These are phyloP conservation scores for Diabrotica virgifera DNA, from an alignment of 1,140 invertebrate genomes.

Conservation along the genomic window DNA sequence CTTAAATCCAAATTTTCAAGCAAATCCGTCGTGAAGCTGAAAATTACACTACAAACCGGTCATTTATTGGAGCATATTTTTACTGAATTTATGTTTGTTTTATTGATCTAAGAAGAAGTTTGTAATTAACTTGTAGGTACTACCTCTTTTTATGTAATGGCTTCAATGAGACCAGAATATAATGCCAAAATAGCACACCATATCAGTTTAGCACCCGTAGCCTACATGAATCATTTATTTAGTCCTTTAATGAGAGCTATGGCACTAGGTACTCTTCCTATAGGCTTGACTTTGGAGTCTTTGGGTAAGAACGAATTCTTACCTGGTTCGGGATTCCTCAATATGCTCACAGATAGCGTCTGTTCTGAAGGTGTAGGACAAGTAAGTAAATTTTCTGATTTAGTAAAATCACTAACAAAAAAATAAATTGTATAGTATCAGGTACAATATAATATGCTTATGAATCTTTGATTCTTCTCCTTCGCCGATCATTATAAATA, in stretches of 20 bases:
- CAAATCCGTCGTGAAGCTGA: no score
- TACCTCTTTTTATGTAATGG: slow-evolving; percentile 51
- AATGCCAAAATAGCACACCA: slow-evolving; percentile 54
- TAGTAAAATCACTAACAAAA: no score
- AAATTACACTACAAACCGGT: no score
- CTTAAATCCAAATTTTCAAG: no score
- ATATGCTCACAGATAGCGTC: slow-evolving; percentile 45
- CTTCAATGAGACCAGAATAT: slow-evolving; percentile 54
- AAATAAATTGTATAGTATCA: no score
- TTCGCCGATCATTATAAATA: no score
- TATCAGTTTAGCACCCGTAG: slow-evolving; percentile 60
- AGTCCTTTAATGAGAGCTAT: slow-evolving; percentile 51
- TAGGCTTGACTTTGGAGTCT: not conserved
- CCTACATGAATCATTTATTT: slow-evolving; percentile 52
- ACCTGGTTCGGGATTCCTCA: slow-evolving; percentile 43
- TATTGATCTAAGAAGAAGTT: slow-evolving; percentile 31
- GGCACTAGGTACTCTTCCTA: not conserved
- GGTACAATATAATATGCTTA: no score
- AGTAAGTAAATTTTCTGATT: not conserved
- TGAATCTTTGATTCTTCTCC: no score
- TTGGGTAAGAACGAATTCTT: not conserved
- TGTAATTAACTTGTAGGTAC: slow-evolving; percentile 51
- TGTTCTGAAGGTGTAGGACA: slow-evolving; percentile 51
- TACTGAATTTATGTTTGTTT: no score
- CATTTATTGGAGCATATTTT: no score